Percentiles rank a stretch among this genome's conserved stretches.
Evolutionary conservation across 2,888 invertebrate genomes (phyloP).

Genomic region (Myathropa florea): DNA sequence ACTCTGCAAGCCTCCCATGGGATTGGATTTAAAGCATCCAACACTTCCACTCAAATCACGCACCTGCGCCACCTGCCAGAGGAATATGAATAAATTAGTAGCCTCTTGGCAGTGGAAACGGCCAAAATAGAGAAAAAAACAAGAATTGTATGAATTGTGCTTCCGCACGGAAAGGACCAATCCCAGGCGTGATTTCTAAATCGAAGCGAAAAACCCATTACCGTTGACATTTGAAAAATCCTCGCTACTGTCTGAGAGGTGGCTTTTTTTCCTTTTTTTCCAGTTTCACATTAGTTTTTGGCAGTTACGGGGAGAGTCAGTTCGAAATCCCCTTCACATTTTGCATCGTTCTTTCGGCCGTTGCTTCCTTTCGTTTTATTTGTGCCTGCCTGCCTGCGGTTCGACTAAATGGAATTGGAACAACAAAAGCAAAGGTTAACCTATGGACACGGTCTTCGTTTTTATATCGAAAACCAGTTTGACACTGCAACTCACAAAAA

Average conservation of each 20-base stretch:
- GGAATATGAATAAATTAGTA: conserved; percentile 38
- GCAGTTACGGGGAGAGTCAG: conserved; percentile 28
- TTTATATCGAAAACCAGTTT: conserved; percentile 25
- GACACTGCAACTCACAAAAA: conserved; percentile 7
- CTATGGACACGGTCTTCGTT: conserved; percentile 1
- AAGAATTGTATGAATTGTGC: not conserved
- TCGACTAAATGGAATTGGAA: conserved; percentile 53
- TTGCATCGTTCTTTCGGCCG: conserved; percentile 13
- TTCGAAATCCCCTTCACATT: conserved; percentile 58
- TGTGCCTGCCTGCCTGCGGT: not conserved
- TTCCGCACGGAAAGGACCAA: not conserved
- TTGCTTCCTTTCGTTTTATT: not conserved
- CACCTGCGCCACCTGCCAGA: conserved; percentile 19
- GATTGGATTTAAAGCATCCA: not conserved
- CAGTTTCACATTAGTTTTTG: conserved; percentile 29
- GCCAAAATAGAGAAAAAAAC: not conserved
- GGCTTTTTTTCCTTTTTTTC: not conserved
- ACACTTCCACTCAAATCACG: conserved; percentile 3
- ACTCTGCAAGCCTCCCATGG: not conserved
- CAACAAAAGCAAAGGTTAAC: conserved; percentile 49
- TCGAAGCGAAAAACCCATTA: conserved; percentile 5
- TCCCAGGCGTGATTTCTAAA: not conserved
- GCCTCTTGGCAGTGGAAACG: not conserved
- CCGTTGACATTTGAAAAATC: conserved; percentile 23
- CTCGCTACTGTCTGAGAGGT: too few relatives aligned